These are phyloP conservation scores for Avahi laniger DNA, from an alignment of 2,797 vertebrate species.

Conservation along the genomic window DNA sequence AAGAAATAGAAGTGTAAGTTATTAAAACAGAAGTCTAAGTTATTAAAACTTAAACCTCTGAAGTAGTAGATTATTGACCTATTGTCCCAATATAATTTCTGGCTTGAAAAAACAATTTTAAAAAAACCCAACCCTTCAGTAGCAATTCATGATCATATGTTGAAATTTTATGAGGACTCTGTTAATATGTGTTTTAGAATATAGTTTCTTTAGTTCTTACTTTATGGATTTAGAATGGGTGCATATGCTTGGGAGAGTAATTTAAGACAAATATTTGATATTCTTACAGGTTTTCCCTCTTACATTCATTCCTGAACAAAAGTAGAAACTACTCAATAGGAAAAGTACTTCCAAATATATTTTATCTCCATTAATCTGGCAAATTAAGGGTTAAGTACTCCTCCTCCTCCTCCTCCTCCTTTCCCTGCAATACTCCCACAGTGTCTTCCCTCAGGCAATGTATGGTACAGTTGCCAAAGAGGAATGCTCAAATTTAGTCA, in stretches of 20 bases:
- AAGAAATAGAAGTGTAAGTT: neutral
- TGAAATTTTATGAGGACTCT: conserved; percentile 41
- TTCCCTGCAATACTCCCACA: neutral
- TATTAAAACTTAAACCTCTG: neutral
- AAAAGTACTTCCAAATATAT: conserved; percentile 43
- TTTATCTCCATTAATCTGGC: conserved; percentile 62
- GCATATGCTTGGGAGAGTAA: neutral
- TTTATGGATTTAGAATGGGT: conserved; percentile 42
- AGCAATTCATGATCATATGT: neutral
- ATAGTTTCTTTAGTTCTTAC: conserved; percentile 45
- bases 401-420: neutral
- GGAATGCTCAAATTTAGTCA: conserved; percentile 82
- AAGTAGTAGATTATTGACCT: neutral
- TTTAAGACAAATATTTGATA: neutral
- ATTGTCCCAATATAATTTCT: neutral
- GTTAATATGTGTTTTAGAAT: conserved; percentile 60
- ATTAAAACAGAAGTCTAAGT: neutral
- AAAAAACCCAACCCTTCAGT: neutral
- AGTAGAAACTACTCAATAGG: neutral
- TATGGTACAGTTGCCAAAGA: conserved; percentile 77
- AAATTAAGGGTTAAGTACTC: conserved; percentile 54
- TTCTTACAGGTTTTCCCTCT: neutral
- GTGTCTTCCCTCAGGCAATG: conserved; percentile 80
- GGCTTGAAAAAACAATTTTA: neutral
- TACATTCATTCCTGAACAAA: neutral